Base-by-base conservation (phyloP, 1,140 invertebrate species). In the Chrysomallon squamiferum region DNA sequence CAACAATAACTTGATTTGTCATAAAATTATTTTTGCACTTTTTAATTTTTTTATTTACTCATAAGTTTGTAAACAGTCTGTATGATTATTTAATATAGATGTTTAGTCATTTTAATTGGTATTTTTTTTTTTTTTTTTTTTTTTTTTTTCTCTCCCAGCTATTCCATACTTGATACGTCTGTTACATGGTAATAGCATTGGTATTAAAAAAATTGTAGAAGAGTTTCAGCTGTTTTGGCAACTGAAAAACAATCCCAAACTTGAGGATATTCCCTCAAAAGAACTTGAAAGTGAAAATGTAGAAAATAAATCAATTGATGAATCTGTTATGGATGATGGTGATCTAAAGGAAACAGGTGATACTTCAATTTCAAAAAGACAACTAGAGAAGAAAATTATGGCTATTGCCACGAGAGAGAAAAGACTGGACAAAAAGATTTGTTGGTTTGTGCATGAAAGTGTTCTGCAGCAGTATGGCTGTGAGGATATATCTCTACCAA, bases 361-460 rank as follows among this genome's bases (percentile, higher is more conserved):
- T 0, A 58, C 67, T 3, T 41, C 27, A 29, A 82, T 85, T 29
- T 84, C 82, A 7, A 85, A 82, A 71, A 59, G 83, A 27, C 83
- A 85, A 62, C 58, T 84, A 20, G 82, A 83, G 38, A 66, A 75
- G n/a, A 83, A 77, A 65, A 84, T 85, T 25, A 68, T 58, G 9
- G 38, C 73, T 29, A 88, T 92, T n/a, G 90, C 90, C 0, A 80
- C 78, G 15, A 89, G 89, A 86, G 88, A 86, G 61, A 77, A 87
- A 47, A 58, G 77, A 25, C 25, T 35, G 30, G 43, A 73, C 82
- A 87, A 67, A 84, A 87, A 89, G 66, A 83, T 79, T 3, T 91
- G 90, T 70, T 93, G 92, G 92, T 88, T 89, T 65, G 90, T 93
- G 3, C 70, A 87, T 3, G 84, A 88, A 13, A 88, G 89, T 87